Conservation (phyloP, 2,888 invertebrate species). For the Apocheima hispidaria region DNA sequence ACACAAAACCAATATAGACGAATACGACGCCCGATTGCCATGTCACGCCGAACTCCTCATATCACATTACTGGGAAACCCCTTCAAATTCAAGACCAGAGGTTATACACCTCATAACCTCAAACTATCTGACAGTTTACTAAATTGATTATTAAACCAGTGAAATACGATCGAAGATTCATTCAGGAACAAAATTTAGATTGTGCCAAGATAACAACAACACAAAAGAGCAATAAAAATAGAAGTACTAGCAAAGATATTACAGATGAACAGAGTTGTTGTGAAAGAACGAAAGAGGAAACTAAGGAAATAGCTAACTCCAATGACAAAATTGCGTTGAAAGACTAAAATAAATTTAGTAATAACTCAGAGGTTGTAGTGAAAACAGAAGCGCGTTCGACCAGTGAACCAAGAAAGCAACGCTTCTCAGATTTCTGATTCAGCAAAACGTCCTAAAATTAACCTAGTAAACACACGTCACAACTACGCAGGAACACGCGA, state of each 20-base stretch:
- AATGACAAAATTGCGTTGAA: not conserved
- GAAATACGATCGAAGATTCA: slow-evolving; percentile 6
- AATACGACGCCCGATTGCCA: slow-evolving; percentile 15
- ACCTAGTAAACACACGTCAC: slow-evolving; percentile 36
- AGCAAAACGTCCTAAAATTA: slow-evolving; percentile 35
- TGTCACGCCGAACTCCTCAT: slow-evolving; percentile 11
- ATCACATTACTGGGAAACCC: slow-evolving; percentile 34
- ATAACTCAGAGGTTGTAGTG: not conserved
- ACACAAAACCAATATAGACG: slow-evolving; percentile 21
- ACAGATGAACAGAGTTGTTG: no score
- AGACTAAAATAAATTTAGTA: not conserved
- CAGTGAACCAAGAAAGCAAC: slow-evolving; percentile 26
- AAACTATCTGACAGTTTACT: not conserved
- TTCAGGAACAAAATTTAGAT: slow-evolving; percentile 4
- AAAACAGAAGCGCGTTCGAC: not conserved
- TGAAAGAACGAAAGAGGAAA: no score
- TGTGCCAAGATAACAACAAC: not conserved
- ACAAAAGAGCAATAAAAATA: not conserved
- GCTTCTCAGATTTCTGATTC: slow-evolving; percentile 35
- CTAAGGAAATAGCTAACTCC: not conserved
- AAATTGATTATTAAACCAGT: slow-evolving; percentile 9
- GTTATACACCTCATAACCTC: slow-evolving; percentile 20
- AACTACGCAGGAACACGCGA: slow-evolving; percentile 29
- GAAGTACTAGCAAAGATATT: not conserved
- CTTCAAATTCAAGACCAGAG: slow-evolving; percentile 9